Percentiles rank a stretch among this genome's conserved stretches.
Conservation (phyloP, 2,888 invertebrate genomes). For the Celastrina argiolus region DNA sequence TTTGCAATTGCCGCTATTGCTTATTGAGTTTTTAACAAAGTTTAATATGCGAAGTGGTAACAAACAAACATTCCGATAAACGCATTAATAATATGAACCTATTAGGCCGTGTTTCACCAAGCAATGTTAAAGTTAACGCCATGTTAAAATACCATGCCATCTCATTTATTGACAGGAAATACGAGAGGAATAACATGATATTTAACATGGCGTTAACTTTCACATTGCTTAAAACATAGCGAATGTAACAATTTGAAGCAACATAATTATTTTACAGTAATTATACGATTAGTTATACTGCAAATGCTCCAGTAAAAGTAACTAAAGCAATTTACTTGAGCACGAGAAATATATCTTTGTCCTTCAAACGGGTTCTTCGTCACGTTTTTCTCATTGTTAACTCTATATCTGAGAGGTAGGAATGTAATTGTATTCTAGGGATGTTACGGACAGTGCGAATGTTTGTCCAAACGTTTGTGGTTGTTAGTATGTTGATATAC, state of each 20-base stretch:
- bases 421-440: neutral
- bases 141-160: too few relatives aligned
- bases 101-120: too few relatives aligned
- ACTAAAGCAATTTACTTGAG: slow-evolving; percentile 36
- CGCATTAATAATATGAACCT: too few relatives aligned
- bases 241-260: neutral
- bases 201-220: too few relatives aligned
- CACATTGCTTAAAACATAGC: neutral
- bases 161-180: too few relatives aligned
- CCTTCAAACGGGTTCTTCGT: slow-evolving; percentile 33
- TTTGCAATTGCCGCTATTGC: too few relatives aligned
- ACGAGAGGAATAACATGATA: too few relatives aligned
- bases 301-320: slow-evolving; percentile 26
- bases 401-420: neutral
- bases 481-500: neutral
- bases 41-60: too few relatives aligned
- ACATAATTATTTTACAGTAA: slow-evolving; percentile 18
- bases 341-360: slow-evolving; percentile 35
- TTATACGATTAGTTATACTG: slow-evolving; percentile 10
- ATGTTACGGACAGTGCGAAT: neutral
- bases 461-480: neutral
- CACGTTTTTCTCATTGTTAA: slow-evolving; percentile 18
- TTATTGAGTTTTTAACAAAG: too few relatives aligned
- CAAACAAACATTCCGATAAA: too few relatives aligned
- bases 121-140: too few relatives aligned